Evolutionary conservation across 1,140 invertebrate genomes (phyloP).

Genomic region (Wiebesia pumilae): DNA sequence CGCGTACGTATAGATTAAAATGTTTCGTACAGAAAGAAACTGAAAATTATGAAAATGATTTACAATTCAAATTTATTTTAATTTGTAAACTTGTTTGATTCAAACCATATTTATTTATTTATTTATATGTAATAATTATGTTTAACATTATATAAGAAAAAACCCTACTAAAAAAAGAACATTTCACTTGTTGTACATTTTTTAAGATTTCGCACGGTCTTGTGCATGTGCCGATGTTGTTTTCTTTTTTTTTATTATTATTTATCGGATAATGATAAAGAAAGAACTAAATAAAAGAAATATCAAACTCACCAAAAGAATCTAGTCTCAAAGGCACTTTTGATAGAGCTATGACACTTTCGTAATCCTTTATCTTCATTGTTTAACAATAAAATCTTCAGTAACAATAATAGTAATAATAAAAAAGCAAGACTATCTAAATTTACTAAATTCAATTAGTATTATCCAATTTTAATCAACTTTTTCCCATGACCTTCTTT

Average conservation of each 20-base stretch:
- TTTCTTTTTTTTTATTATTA: slow-evolving; percentile 16
- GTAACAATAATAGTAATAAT: neutral
- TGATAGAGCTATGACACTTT: slow-evolving; percentile 17
- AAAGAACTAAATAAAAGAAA: slow-evolving; percentile 10
- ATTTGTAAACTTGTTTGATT: too few relatives aligned
- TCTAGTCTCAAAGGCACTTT: slow-evolving; percentile 44
- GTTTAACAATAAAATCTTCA: neutral
- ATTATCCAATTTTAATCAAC: neutral
- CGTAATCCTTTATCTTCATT: slow-evolving; percentile 33
- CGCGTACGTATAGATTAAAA: too few relatives aligned
- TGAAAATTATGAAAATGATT: too few relatives aligned
- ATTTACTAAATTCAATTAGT: too few relatives aligned
- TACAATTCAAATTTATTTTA: too few relatives aligned
- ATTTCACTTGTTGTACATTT: neutral
- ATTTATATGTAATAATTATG: too few relatives aligned
- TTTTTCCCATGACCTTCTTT: neutral
- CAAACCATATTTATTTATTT: too few relatives aligned
- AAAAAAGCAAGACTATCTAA: neutral
- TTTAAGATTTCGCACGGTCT: neutral
- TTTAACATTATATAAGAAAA: too few relatives aligned
- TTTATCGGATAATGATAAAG: neutral
- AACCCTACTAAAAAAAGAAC: neutral
- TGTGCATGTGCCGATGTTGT: neutral
- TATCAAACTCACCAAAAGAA: slow-evolving; percentile 44
- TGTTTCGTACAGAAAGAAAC: too few relatives aligned